Percentiles rank a stretch among this genome's conserved stretches.
Evolutionary conservation across 2,113 vertebrate species (phyloP).

Genomic region (Sphyrna mokarran): DNA sequence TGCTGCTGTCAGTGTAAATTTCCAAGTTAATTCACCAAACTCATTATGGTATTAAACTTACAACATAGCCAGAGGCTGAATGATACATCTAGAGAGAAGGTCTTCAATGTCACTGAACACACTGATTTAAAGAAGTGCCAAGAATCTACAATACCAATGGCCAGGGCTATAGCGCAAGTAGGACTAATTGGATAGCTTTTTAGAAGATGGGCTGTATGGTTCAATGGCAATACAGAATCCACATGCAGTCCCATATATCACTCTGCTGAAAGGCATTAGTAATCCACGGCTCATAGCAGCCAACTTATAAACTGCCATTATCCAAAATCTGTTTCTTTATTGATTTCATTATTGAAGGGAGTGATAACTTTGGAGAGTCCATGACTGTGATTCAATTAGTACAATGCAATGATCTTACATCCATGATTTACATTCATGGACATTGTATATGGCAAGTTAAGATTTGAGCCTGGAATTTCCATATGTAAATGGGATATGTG

Average conservation of each 20-base stretch:
- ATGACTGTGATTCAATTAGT: not conserved
- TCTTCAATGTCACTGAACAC: conserved; percentile 27
- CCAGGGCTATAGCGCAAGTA: not conserved
- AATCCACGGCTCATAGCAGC: conserved; percentile 49
- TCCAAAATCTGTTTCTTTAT: conserved; percentile 50
- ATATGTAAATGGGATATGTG: not conserved
- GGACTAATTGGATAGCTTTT: not conserved
- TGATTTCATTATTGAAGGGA: conserved; percentile 46
- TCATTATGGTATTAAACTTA: not conserved
- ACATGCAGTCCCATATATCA: conserved; percentile 41
- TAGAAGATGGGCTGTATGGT: not conserved
- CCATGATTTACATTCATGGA: not conserved
- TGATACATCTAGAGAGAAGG: conserved; percentile 28
- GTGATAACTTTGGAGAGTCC: not conserved
- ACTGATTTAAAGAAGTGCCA: conserved; percentile 29
- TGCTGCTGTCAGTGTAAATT: not conserved
- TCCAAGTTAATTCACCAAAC: not conserved
- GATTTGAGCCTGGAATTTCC: not conserved
- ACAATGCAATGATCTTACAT: not conserved
- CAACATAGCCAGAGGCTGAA: conserved; percentile 35
- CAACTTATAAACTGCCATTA: conserved; percentile 47
- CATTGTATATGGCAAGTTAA: not conserved
- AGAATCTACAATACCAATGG: not conserved
- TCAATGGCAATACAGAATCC: conserved; percentile 44
- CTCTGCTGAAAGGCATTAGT: conserved; percentile 44